A percentile compares a stretch with the other conserved stretches of the same genome.
phyloP scores from a whole-genome alignment of 1,140 invertebrate species.

The Apis florea region DNA sequence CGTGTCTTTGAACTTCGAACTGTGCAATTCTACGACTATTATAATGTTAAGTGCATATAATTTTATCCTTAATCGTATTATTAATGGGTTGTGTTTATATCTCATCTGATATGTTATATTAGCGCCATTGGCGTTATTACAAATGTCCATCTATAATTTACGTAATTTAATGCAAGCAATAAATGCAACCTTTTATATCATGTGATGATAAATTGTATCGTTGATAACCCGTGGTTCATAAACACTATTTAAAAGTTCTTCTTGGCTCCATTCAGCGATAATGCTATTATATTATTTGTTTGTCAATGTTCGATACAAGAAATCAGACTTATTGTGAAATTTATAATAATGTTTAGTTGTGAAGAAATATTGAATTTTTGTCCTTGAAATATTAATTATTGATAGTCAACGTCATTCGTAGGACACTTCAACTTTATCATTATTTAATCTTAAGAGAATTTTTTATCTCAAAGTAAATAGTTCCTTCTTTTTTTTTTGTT shows the following conservation, averaged over 20 bases:
- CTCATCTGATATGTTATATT: background rate
- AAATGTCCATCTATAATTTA: background rate
- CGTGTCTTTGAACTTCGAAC: slow-evolving; percentile 24
- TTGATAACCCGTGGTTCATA: slow-evolving; percentile 32
- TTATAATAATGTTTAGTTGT: background rate
- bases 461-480: background rate
- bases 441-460: background rate
- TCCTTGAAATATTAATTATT: no score
- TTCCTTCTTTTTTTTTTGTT: background rate
- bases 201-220: slow-evolving; percentile 2
- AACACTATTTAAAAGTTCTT: background rate
- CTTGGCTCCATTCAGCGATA: background rate
- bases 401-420: background rate
- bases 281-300: background rate
- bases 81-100: background rate
- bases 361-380: no score
- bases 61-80: background rate
- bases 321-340: background rate
- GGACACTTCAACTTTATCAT: background rate
- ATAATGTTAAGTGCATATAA: slow-evolving; percentile 3
- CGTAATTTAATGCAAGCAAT: background rate
- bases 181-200: background rate
- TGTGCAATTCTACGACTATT: background rate
- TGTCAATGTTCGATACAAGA: background rate
- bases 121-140: background rate